phyloP scores from a whole-genome alignment of 2,113 vertebrate genomes.

The Dinomys branickii region DNA sequence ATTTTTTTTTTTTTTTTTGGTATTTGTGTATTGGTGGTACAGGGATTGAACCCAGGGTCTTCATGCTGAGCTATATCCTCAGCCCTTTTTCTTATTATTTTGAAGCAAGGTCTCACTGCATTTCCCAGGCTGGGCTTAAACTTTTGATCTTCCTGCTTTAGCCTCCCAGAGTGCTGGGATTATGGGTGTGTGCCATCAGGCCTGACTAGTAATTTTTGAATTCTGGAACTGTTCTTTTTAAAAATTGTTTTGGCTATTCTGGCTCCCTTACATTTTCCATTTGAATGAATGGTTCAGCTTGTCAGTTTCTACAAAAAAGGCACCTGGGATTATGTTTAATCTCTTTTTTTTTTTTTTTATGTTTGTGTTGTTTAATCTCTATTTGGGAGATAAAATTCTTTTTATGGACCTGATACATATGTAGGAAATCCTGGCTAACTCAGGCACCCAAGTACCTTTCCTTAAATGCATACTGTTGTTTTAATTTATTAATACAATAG shows the following conservation, averaged over 20 bases:
- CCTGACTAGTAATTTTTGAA: not conserved
- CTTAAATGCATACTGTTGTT: not conserved
- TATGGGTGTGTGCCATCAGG: not conserved
- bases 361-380: not conserved
- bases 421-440: slow-evolving; percentile 18
- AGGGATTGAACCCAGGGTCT: not conserved
- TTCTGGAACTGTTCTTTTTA: not conserved
- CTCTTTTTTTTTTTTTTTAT: too few relatives aligned
- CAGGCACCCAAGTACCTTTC: not conserved
- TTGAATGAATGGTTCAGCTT: slow-evolving; percentile 26
- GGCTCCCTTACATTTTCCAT: not conserved
- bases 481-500: not conserved
- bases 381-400: not conserved
- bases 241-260: slow-evolving; percentile 32
- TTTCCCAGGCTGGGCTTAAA: not conserved
- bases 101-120: not conserved
- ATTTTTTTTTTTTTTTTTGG: not conserved
- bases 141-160: not conserved
- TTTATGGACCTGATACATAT: not conserved
- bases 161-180: not conserved
- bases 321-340: not conserved
- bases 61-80: not conserved
- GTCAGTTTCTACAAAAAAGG: slow-evolving; percentile 38
- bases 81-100: not conserved
- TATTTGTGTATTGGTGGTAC: not conserved